These are phyloP conservation scores for Suillia variegata DNA, from an alignment of 2,888 invertebrate species.

Conservation along the genomic window DNA sequence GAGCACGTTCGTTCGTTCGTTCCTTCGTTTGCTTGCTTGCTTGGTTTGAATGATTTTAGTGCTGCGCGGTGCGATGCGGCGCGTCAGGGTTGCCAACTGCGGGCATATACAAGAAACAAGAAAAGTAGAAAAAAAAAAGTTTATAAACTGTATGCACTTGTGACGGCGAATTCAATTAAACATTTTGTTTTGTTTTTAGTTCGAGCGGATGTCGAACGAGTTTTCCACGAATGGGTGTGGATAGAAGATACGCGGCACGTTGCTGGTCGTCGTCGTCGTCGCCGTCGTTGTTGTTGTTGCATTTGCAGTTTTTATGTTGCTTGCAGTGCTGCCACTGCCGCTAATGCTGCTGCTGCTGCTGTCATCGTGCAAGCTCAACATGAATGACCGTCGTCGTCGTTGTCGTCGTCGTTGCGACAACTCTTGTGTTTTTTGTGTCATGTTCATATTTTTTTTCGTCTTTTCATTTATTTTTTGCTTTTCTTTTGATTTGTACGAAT, in stretches of 20 bases:
- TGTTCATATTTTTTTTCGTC: no score
- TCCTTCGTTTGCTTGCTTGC: slow-evolving; percentile 15
- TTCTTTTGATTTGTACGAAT: no score
- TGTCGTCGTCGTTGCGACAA: no score
- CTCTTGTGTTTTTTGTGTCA: no score
- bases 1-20: slow-evolving; percentile 29
- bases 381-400: not conserved
- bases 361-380: not conserved
- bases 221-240: slow-evolving; percentile 46
- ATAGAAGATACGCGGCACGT: slow-evolving; percentile 12
- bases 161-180: slow-evolving; percentile 4
- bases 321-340: slow-evolving; percentile 24
- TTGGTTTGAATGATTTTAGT: not conserved
- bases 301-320: slow-evolving; percentile 25
- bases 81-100: not conserved
- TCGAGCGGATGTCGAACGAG: slow-evolving; percentile 43
- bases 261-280: slow-evolving; percentile 11
- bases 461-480: no score
- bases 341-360: not conserved
- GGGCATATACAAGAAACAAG: not conserved
- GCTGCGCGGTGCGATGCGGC: not conserved
- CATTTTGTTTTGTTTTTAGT: no score
- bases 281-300: slow-evolving; percentile 7
- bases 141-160: no score
- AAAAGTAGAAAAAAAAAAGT: no score